Evolutionary conservation across 30 jellyfish, hydroid and myxozoan genomes (phyloP), one percentile per base, ranked within the genome.

Genomic region (Turritopsis rubra): DNA sequence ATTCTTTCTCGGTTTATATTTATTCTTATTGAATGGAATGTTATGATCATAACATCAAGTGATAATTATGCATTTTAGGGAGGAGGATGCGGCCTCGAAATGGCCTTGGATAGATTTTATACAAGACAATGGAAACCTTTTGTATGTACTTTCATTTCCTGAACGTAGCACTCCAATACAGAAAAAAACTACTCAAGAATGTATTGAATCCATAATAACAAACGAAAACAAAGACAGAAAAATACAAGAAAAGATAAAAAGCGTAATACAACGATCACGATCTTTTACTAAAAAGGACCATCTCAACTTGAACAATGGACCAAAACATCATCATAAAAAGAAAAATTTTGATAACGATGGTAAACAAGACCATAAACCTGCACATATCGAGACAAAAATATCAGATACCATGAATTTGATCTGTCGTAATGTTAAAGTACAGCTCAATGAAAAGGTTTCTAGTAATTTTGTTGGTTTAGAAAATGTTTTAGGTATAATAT

Each of bases 81-180:
- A 68, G 21, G 77, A 68, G 19, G 77, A 68, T 68, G 77, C 77
- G 9, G 28, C 77, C 28, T n/a, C 77, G 52, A 54, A 65, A 28
- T 84, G 96, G 93, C 98, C 95, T 7, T 92, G 98, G 98, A 78
- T 85, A 23, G 94, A 87, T 1, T 79, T 75, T 83, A 87, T 92
- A 20, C 90, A 79, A 71, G 96, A 66, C 7, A 91, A 87, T 65
- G 98, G 98, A 16, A 85, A 89, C 75, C 88, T 92, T 82, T 79
- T 92, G 54, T 92, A 74, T 84, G 81, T 92, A 27, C 92, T 84
- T 27, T 85, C 95, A 1, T 75, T 71, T 54, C 70, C 71, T 52
- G 85, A 78, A 53, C 89, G 86, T 7, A 72, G 53, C 16, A 25
- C 53, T 53, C 52, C 79, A 31, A 80, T 18, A 23, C 53, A 80